Evolutionary conservation across 2,113 vertebrate species (phyloP).

Genomic region (Excalfactoria chinensis): DNA sequence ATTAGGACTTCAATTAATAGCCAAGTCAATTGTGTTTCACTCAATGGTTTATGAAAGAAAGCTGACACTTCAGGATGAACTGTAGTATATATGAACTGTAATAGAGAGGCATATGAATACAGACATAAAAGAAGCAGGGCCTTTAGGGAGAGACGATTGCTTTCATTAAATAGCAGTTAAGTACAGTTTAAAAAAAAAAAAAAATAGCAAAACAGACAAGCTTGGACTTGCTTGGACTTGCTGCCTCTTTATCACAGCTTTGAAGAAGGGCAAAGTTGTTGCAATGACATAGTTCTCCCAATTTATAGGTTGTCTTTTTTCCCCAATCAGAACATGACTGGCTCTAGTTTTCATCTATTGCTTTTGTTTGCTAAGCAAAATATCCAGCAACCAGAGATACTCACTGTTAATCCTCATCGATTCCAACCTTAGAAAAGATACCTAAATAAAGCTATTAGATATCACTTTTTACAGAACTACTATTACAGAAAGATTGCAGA

Average conservation of each 20-base stretch:
- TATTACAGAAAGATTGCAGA: not conserved
- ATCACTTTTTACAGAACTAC: not conserved
- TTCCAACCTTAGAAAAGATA: not conserved
- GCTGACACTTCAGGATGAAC: not conserved
- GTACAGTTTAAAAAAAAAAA: not conserved
- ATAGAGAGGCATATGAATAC: not conserved
- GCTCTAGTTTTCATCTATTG: not conserved
- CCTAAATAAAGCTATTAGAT: not conserved
- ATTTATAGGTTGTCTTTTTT: not conserved
- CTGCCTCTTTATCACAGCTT: not conserved
- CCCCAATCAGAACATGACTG: not conserved
- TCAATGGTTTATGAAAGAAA: not conserved
- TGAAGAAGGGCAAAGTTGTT: not conserved
- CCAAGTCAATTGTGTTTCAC: accelerated
- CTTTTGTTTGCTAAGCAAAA: not conserved
- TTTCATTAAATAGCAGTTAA: not conserved
- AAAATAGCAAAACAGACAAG: not conserved
- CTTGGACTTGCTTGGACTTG: not conserved
- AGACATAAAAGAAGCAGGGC: not conserved
- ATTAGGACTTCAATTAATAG: not conserved
- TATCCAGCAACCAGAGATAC: not conserved
- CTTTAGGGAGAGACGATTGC: not conserved
- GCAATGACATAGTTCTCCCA: not conserved
- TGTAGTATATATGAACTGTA: too few species aligned
- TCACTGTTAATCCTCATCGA: not conserved